Conservation (phyloP, 2,113 vertebrate genomes). For the Podocnemis expansa region DNA sequence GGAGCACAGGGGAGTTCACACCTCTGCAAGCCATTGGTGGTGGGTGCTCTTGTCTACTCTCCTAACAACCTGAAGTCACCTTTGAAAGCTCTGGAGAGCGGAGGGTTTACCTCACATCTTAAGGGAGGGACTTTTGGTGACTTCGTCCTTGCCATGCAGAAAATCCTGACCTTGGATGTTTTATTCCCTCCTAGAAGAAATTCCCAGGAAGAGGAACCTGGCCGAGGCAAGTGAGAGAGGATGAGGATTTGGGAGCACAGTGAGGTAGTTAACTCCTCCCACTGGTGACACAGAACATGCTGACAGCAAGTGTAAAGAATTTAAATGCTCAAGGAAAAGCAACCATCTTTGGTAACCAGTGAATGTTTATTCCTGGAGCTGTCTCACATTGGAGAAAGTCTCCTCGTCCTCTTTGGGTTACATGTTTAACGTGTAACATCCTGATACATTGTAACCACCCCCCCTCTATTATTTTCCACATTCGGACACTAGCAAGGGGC, state of each 20-base stretch:
- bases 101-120: rapidly evolving
- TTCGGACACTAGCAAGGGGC: not conserved
- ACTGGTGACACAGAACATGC: constrained; percentile 13
- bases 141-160: not conserved
- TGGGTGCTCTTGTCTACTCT: not conserved
- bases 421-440: not conserved
- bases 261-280: constrained; percentile 52
- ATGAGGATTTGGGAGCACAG: not conserved
- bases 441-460: not conserved
- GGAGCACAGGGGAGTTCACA: not conserved
- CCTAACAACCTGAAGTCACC: not conserved
- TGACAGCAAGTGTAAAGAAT: constrained; percentile 1
- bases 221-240: not conserved
- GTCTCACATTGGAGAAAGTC: constrained; percentile 36
- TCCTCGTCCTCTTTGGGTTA: not conserved
- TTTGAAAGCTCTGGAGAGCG: not conserved
- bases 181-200: not conserved
- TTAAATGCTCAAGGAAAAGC: constrained; percentile 21
- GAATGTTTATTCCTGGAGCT: constrained; percentile 41
- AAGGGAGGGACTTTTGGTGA: not conserved
- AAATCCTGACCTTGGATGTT: not conserved
- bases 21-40: not conserved
- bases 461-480: not conserved
- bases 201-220: not conserved
- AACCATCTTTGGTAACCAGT: constrained; percentile 67